These are phyloP conservation scores for Megathymus violae DNA, from an alignment of 1,140 invertebrate species.

Conservation along the genomic window DNA sequence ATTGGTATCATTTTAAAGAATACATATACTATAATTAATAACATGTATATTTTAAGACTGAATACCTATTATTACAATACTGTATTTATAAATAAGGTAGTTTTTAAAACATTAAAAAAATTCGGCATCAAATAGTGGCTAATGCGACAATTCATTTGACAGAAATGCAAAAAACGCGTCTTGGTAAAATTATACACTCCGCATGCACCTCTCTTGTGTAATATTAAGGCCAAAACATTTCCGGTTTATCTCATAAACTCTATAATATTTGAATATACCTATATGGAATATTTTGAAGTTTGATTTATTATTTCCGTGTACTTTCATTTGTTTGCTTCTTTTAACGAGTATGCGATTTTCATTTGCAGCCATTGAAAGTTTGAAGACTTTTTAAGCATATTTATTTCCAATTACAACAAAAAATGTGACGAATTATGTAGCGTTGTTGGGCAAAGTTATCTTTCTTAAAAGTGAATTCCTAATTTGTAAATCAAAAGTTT, in stretches of 20 bases:
- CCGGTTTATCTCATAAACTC: too few species aligned
- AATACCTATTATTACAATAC: not conserved
- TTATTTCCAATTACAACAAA: conserved; percentile 31
- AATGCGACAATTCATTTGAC: too few species aligned
- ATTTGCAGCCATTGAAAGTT: conserved; percentile 17
- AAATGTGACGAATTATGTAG: conserved; percentile 30
- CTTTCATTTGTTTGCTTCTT: conserved; percentile 15
- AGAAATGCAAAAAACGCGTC: too few species aligned
- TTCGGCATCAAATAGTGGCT: too few species aligned
- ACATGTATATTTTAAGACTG: too few species aligned
- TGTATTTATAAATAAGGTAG: not conserved
- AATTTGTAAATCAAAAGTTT: conserved; percentile 19
- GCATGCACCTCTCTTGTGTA: too few species aligned
- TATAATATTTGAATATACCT: too few species aligned
- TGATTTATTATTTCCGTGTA: conserved; percentile 10
- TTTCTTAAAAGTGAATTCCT: conserved; percentile 24
- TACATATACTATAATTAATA: too few species aligned
- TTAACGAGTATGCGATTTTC: conserved; percentile 23
- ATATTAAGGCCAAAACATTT: too few species aligned
- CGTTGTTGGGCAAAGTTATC: conserved; percentile 25
- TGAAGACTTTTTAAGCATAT: conserved; percentile 32
- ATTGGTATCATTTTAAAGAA: too few species aligned
- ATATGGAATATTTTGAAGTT: not conserved
- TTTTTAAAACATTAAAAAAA: too few species aligned
- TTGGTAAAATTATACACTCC: too few species aligned